Conservation (phyloP, 2,113 vertebrate species). For the Lepus europaeus region DNA sequence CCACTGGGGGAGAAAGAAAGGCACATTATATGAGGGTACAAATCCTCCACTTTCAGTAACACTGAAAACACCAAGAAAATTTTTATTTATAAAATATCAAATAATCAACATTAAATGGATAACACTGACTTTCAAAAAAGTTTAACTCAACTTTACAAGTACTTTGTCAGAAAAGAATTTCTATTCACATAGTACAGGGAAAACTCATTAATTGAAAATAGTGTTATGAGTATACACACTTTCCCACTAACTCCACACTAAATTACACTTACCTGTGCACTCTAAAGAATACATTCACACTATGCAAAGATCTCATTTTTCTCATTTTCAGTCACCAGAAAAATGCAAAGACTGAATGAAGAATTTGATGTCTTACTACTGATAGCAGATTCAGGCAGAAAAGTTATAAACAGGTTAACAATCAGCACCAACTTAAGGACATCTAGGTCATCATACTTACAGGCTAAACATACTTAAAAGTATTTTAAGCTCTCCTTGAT, state of each 20-base stretch:
- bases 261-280: not conserved
- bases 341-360: slow-evolving; percentile 36
- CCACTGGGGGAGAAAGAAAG: slow-evolving; percentile 90
- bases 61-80: slow-evolving; percentile 30
- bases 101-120: not conserved
- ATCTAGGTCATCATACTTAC: slow-evolving; percentile 15
- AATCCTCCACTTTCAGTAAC: not conserved
- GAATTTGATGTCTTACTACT: not conserved
- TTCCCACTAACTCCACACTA: not conserved
- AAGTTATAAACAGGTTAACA: not conserved
- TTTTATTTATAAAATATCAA: slow-evolving; percentile 49
- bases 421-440: not conserved
- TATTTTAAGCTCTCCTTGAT: not conserved
- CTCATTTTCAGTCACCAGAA: not conserved
- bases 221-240: not conserved
- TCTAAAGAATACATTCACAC: slow-evolving; percentile 46
- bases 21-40: not conserved
- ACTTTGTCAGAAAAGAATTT: not conserved
- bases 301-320: not conserved
- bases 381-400: not conserved
- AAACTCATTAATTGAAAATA: slow-evolving; percentile 43
- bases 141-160: slow-evolving; percentile 35
- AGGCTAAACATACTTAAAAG: not conserved
- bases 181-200: not conserved
- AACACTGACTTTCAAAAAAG: not conserved